A percentile compares a stretch with the other conserved stretches of the same genome.
Evolutionary conservation across 2,113 vertebrate genomes (phyloP).

Genomic region (Sylvietta virens): DNA sequence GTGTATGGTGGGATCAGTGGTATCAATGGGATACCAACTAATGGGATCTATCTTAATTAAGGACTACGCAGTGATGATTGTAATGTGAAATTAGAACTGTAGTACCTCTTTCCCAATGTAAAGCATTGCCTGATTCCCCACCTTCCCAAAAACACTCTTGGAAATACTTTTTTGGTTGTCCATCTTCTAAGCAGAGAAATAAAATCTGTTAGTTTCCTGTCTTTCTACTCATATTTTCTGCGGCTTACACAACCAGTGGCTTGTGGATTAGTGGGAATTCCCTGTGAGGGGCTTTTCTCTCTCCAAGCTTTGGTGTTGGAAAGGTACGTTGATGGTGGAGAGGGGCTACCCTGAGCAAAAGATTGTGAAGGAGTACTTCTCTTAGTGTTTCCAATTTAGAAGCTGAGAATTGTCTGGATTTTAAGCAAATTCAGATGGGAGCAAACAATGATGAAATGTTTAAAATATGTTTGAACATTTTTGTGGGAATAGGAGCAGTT

Average conservation of each 20-base stretch:
- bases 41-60: background rate
- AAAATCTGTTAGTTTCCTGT: background rate
- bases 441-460: slow-evolving; percentile 52
- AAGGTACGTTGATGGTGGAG: background rate
- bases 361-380: background rate
- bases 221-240: background rate
- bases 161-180: background rate
- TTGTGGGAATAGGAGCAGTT: slow-evolving; percentile 35
- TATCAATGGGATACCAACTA: accelerated
- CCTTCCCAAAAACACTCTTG: background rate
- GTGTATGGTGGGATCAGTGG: too few species aligned
- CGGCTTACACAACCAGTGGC: background rate
- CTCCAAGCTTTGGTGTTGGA: background rate
- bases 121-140: background rate
- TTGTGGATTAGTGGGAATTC: background rate
- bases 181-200: background rate
- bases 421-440: slow-evolving; percentile 57
- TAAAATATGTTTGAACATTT: slow-evolving; percentile 55
- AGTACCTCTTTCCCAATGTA: background rate
- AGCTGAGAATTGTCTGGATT: slow-evolving; percentile 47
- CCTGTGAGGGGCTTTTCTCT: background rate
- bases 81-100: background rate
- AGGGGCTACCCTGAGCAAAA: background rate
- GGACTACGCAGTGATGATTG: background rate
- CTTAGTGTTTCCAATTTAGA: slow-evolving; percentile 24